Conservation (phyloP, 1,140 invertebrate genomes). For the Achroia grisella region DNA sequence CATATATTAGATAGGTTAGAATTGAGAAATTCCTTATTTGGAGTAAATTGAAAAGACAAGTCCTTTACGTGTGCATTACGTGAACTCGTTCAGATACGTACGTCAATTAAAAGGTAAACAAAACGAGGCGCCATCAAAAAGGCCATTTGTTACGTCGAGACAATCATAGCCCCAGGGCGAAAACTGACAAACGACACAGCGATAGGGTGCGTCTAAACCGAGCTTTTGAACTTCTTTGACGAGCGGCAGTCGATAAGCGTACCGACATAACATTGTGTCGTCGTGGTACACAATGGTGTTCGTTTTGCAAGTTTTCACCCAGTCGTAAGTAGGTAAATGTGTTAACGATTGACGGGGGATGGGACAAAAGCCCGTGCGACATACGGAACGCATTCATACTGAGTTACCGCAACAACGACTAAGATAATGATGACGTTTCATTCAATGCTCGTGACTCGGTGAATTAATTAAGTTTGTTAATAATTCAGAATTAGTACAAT, state of each 20-base stretch:
- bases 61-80: too few species aligned
- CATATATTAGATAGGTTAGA: too few species aligned
- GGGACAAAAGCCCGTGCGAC: constrained; percentile 42
- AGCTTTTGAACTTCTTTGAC: constrained; percentile 70
- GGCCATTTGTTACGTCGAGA: constrained; percentile 52
- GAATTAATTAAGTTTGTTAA: constrained; percentile 7
- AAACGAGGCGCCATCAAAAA: constrained; percentile 38
- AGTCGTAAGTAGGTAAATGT: constrained; percentile 66
- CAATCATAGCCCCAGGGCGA: constrained; percentile 47
- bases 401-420: constrained; percentile 39
- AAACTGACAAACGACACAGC: constrained; percentile 57
- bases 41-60: too few species aligned
- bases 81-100: neutral
- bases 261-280: constrained; percentile 34
- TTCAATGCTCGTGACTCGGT: constrained; percentile 18
- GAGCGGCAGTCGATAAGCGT: constrained; percentile 54
- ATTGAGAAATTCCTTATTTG: too few species aligned
- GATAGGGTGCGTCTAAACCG: constrained; percentile 57
- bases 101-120: constrained; percentile 58
- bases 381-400: constrained; percentile 34
- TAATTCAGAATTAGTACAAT: neutral
- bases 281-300: constrained; percentile 46
- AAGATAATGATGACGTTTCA: constrained; percentile 59
- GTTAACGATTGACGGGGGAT: constrained; percentile 67
- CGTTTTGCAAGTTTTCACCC: constrained; percentile 68